Evolutionary conservation across 2,797 vertebrate genomes (phyloP), one percentile per base, ranked within the genome.

Genomic region (Phylloscopus collybita): DNA sequence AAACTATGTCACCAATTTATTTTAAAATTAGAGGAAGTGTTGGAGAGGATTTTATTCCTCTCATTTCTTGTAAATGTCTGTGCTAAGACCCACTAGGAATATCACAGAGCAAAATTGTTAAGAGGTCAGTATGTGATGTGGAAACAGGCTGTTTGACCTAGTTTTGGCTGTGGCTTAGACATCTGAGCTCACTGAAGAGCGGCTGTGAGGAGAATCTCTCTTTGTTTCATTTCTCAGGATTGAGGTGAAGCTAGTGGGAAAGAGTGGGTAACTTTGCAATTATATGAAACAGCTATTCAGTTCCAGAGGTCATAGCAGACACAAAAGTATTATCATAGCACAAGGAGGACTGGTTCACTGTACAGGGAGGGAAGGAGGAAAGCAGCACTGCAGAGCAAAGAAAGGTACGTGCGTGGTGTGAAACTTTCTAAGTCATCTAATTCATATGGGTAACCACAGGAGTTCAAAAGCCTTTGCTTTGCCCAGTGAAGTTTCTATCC

Each of bases 101-200:
- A 94, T 95, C 89, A 96, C 49, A 91, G 86, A 92, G 47, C 40
- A 87, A 83, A 97, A 95, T 87, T 96, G 91, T 93, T 92, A 89
- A 89, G 95, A 88, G 96, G 93, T 96, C 94, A 95, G 81, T 95
- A 80, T 95, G 91, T 90, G 94, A 94, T 96, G 93, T 96, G 88
- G 91, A 96, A 96, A 96, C 40, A 3, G 94, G 92, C 92, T 96
- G 96, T 95, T 95, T 97, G 97, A 97, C 97, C 97, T 97, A 97
- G 84, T 96, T 97, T 95, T 92, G 79, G 65, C 92, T 85, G 65
- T 91, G 85, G 69, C 92, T 96, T 72, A 91, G 94, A 91, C 82
- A 95, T 95, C 69, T 83, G 56, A 97, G 90, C 92, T 95, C 59
- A 49, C 78, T 87, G 85, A 95, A 93, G 70, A 81, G 72, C 0